phyloP scores from a whole-genome alignment of 2,888 invertebrate species.

The Odontomyia ornata region DNA sequence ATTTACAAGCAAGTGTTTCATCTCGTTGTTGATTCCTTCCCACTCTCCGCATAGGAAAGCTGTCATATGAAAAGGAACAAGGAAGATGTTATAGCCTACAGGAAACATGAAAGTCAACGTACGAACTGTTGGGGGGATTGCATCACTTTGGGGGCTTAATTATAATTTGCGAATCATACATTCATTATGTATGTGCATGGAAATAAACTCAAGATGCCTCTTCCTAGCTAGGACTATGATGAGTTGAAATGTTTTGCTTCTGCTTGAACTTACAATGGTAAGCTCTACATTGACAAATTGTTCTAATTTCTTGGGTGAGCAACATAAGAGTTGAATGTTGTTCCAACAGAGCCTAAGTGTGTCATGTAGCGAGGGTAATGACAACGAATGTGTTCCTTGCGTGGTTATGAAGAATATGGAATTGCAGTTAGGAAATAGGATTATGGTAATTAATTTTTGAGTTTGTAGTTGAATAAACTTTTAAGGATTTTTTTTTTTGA shows the following conservation, averaged over 20 bases:
- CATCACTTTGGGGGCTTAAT: slow-evolving; percentile 25
- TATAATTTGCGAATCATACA: slow-evolving; percentile 36
- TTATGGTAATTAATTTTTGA: not conserved
- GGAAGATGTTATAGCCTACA: not conserved
- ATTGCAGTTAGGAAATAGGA: not conserved
- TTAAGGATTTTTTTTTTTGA: no score
- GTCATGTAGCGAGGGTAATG: not conserved
- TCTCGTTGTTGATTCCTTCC: not conserved
- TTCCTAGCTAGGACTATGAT: not conserved
- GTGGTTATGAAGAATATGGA: not conserved
- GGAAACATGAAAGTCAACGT: slow-evolving; percentile 27
- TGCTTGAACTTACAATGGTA: not conserved
- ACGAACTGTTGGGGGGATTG: not conserved
- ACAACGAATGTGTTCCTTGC: not conserved
- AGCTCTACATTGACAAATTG: slow-evolving; percentile 33
- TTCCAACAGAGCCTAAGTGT: not conserved
- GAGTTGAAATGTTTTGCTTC: not conserved
- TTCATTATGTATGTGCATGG: slow-evolving; percentile 6
- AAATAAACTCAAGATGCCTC: not conserved
- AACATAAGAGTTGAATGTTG: not conserved
- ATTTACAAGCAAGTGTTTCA: slow-evolving; percentile 7
- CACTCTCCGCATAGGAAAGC: not conserved
- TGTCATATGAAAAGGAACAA: not conserved
- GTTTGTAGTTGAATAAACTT: not conserved
- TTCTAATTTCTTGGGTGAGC: slow-evolving; percentile 16